Conservation (phyloP, 2,797 vertebrate genomes). For the Gymnothorax javanicus region DNA sequence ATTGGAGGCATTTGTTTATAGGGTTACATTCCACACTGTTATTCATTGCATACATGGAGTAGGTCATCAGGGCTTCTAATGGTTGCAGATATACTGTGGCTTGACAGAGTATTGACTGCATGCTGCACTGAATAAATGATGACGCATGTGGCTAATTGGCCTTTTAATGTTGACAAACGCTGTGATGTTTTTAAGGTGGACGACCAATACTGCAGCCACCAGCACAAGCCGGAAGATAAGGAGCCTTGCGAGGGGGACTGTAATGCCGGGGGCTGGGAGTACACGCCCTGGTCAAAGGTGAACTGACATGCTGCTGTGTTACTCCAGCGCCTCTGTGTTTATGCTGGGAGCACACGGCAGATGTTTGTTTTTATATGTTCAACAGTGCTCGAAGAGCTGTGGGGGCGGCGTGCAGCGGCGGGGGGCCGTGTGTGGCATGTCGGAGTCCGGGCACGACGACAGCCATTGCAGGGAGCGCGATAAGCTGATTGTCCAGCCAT, state of each 20-base stretch:
- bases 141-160: neutral
- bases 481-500: slow-evolving; percentile 83
- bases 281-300: slow-evolving; percentile 94
- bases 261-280: slow-evolving; percentile 90
- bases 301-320: neutral
- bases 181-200: slow-evolving; percentile 65
- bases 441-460: slow-evolving; percentile 79
- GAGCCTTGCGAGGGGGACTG: slow-evolving; percentile 93
- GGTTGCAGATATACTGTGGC: neutral
- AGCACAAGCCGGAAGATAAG: slow-evolving; percentile 84
- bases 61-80: neutral
- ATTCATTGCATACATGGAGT: neutral
- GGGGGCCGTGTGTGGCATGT: slow-evolving; percentile 85
- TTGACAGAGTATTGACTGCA: neutral
- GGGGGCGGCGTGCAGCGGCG: slow-evolving; percentile 84
- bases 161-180: neutral
- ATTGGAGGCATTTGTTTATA: too few relatives aligned
- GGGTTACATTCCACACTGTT: too few relatives aligned
- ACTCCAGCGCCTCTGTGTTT: neutral
- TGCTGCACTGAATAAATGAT: neutral
- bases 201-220: slow-evolving; percentile 82
- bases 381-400: slow-evolving; percentile 93
- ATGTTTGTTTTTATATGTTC: neutral
- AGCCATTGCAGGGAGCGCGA: slow-evolving; percentile 91
- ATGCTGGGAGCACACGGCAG: too few relatives aligned